A percentile compares a stretch with the other conserved stretches of the same genome.
Evolutionary conservation across 2,797 vertebrate species (phyloP).

Genomic region (Sebastes cheni): DNA sequence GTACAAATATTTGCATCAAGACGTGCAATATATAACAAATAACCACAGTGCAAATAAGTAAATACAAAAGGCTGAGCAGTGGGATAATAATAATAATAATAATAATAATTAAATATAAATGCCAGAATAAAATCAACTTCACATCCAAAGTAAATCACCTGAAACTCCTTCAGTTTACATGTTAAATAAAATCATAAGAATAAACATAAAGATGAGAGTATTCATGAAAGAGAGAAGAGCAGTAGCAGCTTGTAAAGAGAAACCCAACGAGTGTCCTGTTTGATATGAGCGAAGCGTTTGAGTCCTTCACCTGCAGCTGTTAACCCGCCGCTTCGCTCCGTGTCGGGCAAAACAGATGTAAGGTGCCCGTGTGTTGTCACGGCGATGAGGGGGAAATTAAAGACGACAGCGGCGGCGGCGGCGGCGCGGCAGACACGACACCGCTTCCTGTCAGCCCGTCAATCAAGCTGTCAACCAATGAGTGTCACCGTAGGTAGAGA

Average conservation of each 20-base stretch:
- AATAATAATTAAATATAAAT: no score
- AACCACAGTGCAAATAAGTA: no score
- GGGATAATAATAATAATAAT: no score
- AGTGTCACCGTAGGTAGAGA: slow-evolving; percentile 46
- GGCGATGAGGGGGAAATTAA: slow-evolving; percentile 56
- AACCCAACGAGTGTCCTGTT: not conserved
- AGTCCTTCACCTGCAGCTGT: slow-evolving; percentile 40
- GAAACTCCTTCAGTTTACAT: not conserved
- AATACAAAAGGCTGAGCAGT: no score
- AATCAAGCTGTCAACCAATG: slow-evolving; percentile 65
- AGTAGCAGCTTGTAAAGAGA: not conserved
- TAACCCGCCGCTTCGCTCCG: slow-evolving; percentile 1
- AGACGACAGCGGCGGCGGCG: slow-evolving; percentile 48
- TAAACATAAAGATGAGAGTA: not conserved
- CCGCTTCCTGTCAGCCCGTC: slow-evolving; percentile 56
- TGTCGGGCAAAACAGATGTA: slow-evolving; percentile 41
- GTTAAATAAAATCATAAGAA: not conserved
- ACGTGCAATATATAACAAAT: no score
- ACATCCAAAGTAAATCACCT: no score
- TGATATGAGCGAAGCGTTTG: not conserved
- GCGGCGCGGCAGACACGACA: slow-evolving; percentile 10
- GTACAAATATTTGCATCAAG: no score
- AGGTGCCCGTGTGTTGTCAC: slow-evolving; percentile 48
- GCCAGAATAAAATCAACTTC: no score
- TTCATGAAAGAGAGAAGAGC: not conserved